A percentile compares a stretch with the other conserved stretches of the same genome.
phyloP scores from a whole-genome alignment of 2,113 vertebrate species.

The Heterocephalus glaber region DNA sequence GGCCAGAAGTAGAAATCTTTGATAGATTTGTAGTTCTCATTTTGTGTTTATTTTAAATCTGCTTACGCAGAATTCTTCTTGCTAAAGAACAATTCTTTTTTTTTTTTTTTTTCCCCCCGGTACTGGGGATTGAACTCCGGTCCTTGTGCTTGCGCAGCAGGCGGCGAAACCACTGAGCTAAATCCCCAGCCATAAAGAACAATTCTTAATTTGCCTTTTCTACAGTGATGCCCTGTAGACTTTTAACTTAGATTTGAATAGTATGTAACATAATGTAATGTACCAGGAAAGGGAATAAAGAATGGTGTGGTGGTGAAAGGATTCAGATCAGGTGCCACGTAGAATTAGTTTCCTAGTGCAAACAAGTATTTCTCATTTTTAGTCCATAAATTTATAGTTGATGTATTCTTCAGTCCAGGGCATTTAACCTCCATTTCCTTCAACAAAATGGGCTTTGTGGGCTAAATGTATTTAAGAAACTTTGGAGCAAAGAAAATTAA shows the following conservation, averaged over 20 bases:
- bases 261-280: neutral
- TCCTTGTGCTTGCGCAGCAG: too few relatives aligned
- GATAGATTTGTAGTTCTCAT: neutral
- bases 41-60: constrained; percentile 47
- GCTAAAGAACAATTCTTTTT: neutral
- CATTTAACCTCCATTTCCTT: neutral
- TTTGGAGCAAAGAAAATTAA: neutral
- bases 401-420: neutral
- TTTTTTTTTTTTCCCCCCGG: too few relatives aligned
- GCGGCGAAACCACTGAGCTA: too few relatives aligned
- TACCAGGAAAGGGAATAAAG: neutral
- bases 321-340: neutral
- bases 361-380: constrained; percentile 46
- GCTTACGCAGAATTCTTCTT: neutral
- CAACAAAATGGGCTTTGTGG: neutral
- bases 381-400: constrained; percentile 5
- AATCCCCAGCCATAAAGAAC: neutral
- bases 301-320: neutral
- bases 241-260: constrained; percentile 8
- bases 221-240: neutral
- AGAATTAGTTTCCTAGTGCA: neutral
- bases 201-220: constrained; percentile 10
- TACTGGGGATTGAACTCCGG: neutral
- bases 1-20: constrained; percentile 22
- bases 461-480: constrained; percentile 3